Evolutionary conservation across 2,888 invertebrate genomes (phyloP).

Genomic region (Orgyia antiqua): DNA sequence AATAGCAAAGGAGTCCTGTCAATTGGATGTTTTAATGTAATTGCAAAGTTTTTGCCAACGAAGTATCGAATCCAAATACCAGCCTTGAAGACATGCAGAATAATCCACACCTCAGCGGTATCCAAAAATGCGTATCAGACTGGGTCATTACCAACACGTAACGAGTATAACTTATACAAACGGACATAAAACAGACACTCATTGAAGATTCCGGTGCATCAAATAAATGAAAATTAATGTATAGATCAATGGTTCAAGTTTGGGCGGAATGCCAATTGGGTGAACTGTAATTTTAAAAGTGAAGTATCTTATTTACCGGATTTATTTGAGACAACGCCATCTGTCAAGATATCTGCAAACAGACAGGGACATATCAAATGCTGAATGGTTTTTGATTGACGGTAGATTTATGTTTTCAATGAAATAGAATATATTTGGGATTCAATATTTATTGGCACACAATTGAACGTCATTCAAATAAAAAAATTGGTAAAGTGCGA

Average conservation of each 20-base stretch:
- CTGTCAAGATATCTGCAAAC: slow-evolving; percentile 3
- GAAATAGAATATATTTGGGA: no score
- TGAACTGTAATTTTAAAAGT: slow-evolving; percentile 17
- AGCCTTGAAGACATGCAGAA: no score
- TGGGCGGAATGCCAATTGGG: slow-evolving; percentile 54
- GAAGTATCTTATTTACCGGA: slow-evolving; percentile 14
- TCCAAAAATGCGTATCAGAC: no score
- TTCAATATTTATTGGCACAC: no score
- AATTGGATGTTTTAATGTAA: no score
- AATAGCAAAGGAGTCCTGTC: no score
- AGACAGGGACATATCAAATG: neutral
- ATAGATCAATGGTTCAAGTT: slow-evolving; percentile 36
- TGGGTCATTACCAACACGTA: slow-evolving; percentile 10
- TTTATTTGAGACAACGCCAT: slow-evolving; percentile 10
- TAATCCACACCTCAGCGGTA: no score
- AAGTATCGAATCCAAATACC: no score
- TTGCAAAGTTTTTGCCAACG: no score
- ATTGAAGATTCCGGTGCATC: slow-evolving; percentile 27
- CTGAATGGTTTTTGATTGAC: slow-evolving; percentile 5
- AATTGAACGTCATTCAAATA: no score
- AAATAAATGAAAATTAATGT: slow-evolving; percentile 52
- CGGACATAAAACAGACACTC: slow-evolving; percentile 24
- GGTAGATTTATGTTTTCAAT: neutral
- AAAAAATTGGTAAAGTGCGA: no score
- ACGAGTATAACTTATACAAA: slow-evolving; percentile 8